Evolutionary conservation across 2,797 vertebrate genomes (phyloP).

Genomic region (Thaleichthys pacificus): DNA sequence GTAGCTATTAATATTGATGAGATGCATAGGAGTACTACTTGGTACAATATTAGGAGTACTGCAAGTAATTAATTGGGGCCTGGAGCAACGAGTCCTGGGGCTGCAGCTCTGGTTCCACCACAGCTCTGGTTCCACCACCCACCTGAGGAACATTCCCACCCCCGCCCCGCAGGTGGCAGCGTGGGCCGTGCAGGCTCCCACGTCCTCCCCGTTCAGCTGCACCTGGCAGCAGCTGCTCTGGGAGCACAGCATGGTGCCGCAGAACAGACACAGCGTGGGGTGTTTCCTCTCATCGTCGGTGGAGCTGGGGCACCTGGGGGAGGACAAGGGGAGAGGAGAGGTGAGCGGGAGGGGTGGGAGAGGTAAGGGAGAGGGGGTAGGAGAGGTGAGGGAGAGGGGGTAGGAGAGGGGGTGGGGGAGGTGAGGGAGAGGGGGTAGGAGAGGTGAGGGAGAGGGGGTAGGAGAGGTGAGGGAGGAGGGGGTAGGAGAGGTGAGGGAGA

Average conservation of each 20-base stretch:
- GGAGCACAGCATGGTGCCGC: conserved; percentile 92
- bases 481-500: conserved; percentile 6
- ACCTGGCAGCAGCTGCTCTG: conserved; percentile 93
- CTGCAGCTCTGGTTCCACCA: too few species aligned
- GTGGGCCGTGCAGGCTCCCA: conserved; percentile 93
- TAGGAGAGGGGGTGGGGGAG: too few species aligned
- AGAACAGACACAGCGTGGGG: conserved; percentile 93
- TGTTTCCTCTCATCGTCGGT: conserved; percentile 91
- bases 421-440: too few species aligned
- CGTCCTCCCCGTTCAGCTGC: conserved; percentile 87
- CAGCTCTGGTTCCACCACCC: background rate
- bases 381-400: background rate
- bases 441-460: conserved; percentile 3
- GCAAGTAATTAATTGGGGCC: too few species aligned
- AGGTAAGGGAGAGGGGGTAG: too few species aligned
- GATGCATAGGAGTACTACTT: too few species aligned
- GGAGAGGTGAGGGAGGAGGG: too few species aligned
- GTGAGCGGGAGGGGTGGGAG: too few species aligned
- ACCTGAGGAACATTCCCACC: conserved; percentile 90
- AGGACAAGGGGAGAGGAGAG: background rate
- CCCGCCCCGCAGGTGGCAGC: conserved; percentile 92
- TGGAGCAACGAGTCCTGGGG: background rate
- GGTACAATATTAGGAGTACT: too few species aligned
- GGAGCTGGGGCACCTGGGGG: conserved; percentile 88
- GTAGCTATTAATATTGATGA: too few species aligned